Base-by-base conservation (phyloP, 2,888 invertebrate genomes). In the Arge pagana region DNA sequence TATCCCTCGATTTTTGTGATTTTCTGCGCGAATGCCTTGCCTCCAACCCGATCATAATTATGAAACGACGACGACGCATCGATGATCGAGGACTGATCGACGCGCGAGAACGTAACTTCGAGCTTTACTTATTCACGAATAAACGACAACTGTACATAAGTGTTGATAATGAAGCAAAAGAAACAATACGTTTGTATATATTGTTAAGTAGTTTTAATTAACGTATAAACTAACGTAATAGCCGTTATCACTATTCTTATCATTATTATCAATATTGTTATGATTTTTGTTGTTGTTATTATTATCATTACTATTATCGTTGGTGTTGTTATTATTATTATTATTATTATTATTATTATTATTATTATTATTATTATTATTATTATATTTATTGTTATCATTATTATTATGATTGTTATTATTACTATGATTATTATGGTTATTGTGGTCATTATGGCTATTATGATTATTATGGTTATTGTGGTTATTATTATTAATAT, bases 191-290 rank as follows among this genome's bases (percentile, higher is more conserved):
- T 63, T 63, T 63, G 63, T 63, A 63, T 53, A 63, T 63, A 63
- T 61, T 63, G 63, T 63, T 63, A 63, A 60, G 63, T 63, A 63
- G 63, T 63, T 63, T 58, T 61, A 61, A 63, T 58, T 60, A 54
- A 57, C 58, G 58, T 58, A 51, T 56, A 57, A 48, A 55, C 54
- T 51, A 56, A 57, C 58, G 60, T 63, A 63, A 60, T 61, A 57
- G 60, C 60, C 51, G 58, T 59, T 60, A 54, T 35, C 24, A 45
- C 35, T 33, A 37, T 19, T 11, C 8, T 26, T 2, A 26, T 26
- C n/a, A 8, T 3, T 26, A 2, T 26, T 26, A 26, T 26, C n/a
- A 26, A 26, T 26, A 26, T 3, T 26, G n/a, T n/a, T 26, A 26
- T 26, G 8, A 26, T 26, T 26, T 8, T n/a, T 26, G 28, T n/a